Base-by-base conservation (phyloP, 2,113 vertebrate genomes). In the Rhynchomys soricoides region DNA sequence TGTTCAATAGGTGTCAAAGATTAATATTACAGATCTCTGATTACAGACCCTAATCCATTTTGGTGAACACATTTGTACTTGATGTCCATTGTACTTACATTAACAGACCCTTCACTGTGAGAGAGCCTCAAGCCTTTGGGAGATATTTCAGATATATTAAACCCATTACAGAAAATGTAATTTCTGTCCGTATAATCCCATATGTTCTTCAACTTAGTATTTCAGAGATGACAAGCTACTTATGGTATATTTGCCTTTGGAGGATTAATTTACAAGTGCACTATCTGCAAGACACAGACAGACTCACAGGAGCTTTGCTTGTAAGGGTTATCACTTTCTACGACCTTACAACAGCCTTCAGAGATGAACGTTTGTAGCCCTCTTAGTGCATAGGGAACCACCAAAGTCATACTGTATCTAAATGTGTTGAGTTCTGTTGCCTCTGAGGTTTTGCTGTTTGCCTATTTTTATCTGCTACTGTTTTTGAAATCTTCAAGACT, bases 151-250 rank as follows among this genome's bases (percentile, higher is more conserved):
- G 98, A 99, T 98, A 98, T 98, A 99, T 99, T 99, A 99, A 99
- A 99, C 98, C 98, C 98, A 99, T 99, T 99, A 99, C 98, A 98
- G 98, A 99, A 99, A 99, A 98, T 99, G 98, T 99, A 99, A 99
- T 99, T 99, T 99, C 99, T 99, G 99, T 99, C 99, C 99, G 99
- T 99, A 99, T 99, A 99, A 99, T 99, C 99, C 98, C 97, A 94
- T 98, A 98, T 99, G 99, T 99, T 99, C 99, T 99, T 99, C 99
- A 98, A 98, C 99, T 99, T 98, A 99, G 99, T 99, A 98, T 99
- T 99, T 99, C 97, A 97, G 98, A 99, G 99, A 99, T 99, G 99
- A 99, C 98, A 98, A 98, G 98, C 98, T 99, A 98, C 99, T 99
- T 99, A 99, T 99, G 99, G 99, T 98, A 98, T 99, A 99, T 99